These are phyloP conservation scores for Calonectris borealis DNA, from an alignment of 2,113 vertebrate genomes.

Conservation along the genomic window DNA sequence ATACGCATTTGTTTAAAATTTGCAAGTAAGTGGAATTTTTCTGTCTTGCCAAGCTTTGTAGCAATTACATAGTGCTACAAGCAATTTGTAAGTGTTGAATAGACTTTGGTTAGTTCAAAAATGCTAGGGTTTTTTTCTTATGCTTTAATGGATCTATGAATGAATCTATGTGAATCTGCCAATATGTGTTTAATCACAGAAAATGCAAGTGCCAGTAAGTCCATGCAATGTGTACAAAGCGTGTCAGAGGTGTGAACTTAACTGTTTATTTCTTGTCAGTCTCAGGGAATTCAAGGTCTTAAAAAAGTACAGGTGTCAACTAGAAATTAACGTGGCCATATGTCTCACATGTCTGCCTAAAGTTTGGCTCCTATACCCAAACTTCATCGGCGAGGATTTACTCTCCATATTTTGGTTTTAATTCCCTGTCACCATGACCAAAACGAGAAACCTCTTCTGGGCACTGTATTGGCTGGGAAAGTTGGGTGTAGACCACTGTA, in stretches of 20 bases:
- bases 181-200: background rate
- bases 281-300: background rate
- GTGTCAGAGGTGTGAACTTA: background rate
- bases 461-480: background rate
- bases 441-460: background rate
- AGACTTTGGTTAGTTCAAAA: background rate
- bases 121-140: background rate
- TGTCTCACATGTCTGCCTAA: background rate
- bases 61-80: background rate
- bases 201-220: background rate
- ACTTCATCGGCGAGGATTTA: background rate
- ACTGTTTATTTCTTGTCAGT: background rate
- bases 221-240: background rate
- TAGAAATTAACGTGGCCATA: background rate
- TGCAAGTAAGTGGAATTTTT: background rate
- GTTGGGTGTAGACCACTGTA: background rate
- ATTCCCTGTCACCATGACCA: background rate
- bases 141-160: background rate
- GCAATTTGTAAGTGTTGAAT: background rate
- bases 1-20: background rate
- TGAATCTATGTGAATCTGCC: too few species aligned
- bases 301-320: background rate
- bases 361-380: background rate
- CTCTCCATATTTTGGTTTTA: background rate
- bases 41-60: background rate